Evolutionary conservation across 2,113 vertebrate species (phyloP).

Genomic region (Morphnarchus princeps): DNA sequence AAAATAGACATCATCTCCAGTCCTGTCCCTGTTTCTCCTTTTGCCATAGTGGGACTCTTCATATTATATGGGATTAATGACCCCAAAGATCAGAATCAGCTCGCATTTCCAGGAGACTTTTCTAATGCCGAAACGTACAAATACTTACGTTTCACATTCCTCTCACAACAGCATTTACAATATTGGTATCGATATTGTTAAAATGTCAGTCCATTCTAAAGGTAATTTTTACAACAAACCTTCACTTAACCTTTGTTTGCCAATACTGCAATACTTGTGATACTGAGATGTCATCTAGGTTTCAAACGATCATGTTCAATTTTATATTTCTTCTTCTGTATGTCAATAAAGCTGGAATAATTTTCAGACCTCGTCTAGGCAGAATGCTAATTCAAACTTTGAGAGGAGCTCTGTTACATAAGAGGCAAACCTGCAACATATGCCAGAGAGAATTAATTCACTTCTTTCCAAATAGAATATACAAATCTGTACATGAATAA

Average conservation of each 20-base stretch:
- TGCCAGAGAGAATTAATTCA: background rate
- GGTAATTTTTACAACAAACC: background rate
- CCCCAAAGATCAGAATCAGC: background rate
- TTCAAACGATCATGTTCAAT: background rate
- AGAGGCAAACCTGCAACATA: background rate
- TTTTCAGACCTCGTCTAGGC: background rate
- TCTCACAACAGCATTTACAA: background rate
- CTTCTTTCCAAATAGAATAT: conserved; percentile 5
- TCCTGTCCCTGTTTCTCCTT: background rate
- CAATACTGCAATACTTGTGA: background rate
- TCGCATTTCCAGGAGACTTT: background rate
- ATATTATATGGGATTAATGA: background rate
- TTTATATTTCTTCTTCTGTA: background rate
- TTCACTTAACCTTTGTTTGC: background rate
- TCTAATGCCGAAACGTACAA: background rate
- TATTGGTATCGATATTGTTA: background rate
- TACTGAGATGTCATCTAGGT: background rate
- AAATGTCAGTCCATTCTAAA: background rate
- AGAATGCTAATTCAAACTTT: conserved; percentile 23
- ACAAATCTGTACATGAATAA: background rate
- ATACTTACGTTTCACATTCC: background rate
- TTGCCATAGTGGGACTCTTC: background rate
- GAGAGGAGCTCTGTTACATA: background rate
- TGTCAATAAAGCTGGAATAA: background rate
- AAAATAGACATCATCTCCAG: background rate